Evolutionary conservation across 2,113 vertebrate species (phyloP).

Genomic region (Austrofundulus limnaeus): DNA sequence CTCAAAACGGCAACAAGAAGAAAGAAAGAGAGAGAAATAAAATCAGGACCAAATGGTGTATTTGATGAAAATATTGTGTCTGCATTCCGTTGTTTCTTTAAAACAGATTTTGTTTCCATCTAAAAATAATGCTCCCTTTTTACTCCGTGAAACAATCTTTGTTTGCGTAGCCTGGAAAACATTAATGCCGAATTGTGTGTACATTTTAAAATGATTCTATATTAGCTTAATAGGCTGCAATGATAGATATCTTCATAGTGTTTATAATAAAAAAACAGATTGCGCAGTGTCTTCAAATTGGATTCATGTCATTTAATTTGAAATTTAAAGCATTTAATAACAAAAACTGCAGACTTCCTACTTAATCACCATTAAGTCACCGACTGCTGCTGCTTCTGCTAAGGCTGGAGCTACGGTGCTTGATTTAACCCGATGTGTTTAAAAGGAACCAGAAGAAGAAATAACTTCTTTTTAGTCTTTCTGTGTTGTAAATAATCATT

Average conservation of each 20-base stretch:
- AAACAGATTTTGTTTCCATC: slow-evolving; percentile 33
- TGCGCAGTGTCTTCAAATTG: no score
- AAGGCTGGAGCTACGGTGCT: slow-evolving; percentile 39
- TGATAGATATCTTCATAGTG: no score
- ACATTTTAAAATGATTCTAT: slow-evolving; percentile 28
- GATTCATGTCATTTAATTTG: no score
- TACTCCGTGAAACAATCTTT: slow-evolving; percentile 44
- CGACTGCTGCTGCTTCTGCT: slow-evolving; percentile 21
- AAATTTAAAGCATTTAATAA: not conserved
- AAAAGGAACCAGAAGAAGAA: slow-evolving; percentile 53
- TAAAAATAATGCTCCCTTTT: slow-evolving; percentile 21
- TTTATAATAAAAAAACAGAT: no score
- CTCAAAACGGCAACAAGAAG: slow-evolving; percentile 24
- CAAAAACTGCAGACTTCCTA: not conserved
- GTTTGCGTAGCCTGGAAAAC: slow-evolving; percentile 26
- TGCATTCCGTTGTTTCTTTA: slow-evolving; percentile 35
- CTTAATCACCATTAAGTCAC: not conserved
- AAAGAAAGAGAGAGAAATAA: slow-evolving; percentile 31
- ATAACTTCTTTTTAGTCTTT: slow-evolving; percentile 44
- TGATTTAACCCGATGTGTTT: slow-evolving; percentile 49
- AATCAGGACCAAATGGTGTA: slow-evolving; percentile 31
- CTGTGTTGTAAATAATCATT: slow-evolving; percentile 55
- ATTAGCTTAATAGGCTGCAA: not conserved
- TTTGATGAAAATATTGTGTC: slow-evolving; percentile 46
- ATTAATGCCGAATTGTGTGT: slow-evolving; percentile 34